Conservation (phyloP, 1,140 invertebrate species). For the Protaetia brevitarsis region DNA sequence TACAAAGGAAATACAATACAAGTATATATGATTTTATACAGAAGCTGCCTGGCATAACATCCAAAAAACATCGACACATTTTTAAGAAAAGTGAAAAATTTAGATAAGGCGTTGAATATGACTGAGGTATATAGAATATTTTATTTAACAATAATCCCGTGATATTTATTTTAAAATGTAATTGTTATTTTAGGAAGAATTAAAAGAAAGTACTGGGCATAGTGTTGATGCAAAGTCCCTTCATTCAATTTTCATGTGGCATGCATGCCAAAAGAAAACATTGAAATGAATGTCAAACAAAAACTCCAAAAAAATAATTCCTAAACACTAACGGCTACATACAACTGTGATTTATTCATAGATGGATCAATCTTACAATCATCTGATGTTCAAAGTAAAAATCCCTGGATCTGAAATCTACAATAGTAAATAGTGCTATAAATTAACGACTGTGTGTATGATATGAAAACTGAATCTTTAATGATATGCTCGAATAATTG, state of each 20-base stretch:
- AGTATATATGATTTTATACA: constrained; percentile 81
- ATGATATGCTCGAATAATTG: too few species aligned
- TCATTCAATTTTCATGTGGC: constrained; percentile 41
- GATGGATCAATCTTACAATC: too few species aligned
- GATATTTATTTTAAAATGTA: constrained; percentile 16
- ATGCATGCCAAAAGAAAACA: constrained; percentile 33
- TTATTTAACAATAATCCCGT: not conserved
- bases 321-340: too few species aligned
- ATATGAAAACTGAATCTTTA: too few species aligned
- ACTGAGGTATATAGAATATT: constrained; percentile 58
- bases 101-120: constrained; percentile 64
- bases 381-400: too few species aligned
- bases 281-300: not conserved
- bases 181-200: constrained; percentile 38
- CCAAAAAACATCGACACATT: constrained; percentile 77
- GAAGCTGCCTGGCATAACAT: constrained; percentile 86
- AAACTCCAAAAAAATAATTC: not conserved
- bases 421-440: too few species aligned
- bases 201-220: constrained; percentile 44
- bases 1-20: constrained; percentile 71
- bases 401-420: too few species aligned
- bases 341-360: too few species aligned
- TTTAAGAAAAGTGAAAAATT: constrained; percentile 73
- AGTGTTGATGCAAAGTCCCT: constrained; percentile 40
- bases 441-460: too few species aligned